phyloP scores from a whole-genome alignment of 2,797 vertebrate species.

The Peromyscus melanophrys region DNA sequence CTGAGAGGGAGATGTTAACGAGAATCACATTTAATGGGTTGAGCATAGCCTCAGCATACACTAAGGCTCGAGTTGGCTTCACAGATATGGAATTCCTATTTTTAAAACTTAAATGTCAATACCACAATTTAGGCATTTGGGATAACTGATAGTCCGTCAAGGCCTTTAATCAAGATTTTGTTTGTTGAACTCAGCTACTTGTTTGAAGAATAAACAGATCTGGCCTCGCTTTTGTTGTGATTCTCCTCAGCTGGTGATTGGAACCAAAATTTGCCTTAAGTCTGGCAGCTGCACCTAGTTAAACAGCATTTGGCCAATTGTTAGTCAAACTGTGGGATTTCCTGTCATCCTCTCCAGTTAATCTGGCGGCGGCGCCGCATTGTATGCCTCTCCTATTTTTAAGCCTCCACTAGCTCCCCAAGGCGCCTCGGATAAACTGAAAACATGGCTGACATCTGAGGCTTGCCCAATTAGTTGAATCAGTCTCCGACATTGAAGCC shows the following conservation, averaged over 20 bases:
- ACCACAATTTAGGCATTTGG: conserved; percentile 51
- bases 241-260: conserved; percentile 36
- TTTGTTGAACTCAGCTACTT: conserved; percentile 44
- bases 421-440: not conserved
- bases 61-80: conserved; percentile 2
- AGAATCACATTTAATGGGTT: conserved; percentile 40
- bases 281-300: conserved; percentile 61
- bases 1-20: conserved; percentile 29
- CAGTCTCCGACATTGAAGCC: not conserved
- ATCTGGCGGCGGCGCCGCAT: not conserved
- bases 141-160: conserved; percentile 11
- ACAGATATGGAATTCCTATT: not conserved
- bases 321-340: conserved; percentile 57
- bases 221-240: not conserved
- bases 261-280: conserved; percentile 47
- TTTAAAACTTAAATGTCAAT: conserved; percentile 42
- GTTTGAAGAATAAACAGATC: conserved; percentile 63
- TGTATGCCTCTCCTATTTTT: not conserved
- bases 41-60: not conserved
- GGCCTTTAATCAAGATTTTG: conserved; percentile 62
- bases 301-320: conserved; percentile 54
- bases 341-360: conserved; percentile 9
- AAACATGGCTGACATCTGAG: not conserved
- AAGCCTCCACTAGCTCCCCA: not conserved
- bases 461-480: not conserved